Evolutionary conservation across 1,140 invertebrate genomes (phyloP), one percentile per base, ranked within the genome.

Genomic region (Zaprionus kolodkinae): DNA sequence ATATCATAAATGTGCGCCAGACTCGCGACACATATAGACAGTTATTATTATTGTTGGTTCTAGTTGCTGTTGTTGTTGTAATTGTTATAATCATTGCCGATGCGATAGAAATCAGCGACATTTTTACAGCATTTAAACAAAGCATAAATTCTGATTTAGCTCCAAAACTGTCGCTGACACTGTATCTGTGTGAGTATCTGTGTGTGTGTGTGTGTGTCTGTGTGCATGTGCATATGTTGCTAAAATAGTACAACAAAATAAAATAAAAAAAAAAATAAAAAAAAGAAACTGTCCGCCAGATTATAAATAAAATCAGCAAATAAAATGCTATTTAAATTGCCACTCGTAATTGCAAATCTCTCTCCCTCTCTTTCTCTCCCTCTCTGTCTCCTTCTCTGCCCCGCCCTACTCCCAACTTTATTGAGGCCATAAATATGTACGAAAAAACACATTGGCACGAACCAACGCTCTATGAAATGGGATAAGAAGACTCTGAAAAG

Each of bases 101-200:
- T 72, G 78, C 81, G 86, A 85, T 89, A 85, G 62, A 77, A 90
- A 89, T 89, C 85, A 89, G 79, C 78, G 78, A 89, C 86, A 85
- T 90, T 90, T 89, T 89, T 89, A 89, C 81, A 89, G 85, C 81
- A 79, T 89, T 89, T 89, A 90, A 89, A 85, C 85, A 89, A 89
- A 89, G 85, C 86, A 89, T 88, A 88, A 88, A 88, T 88, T 89
- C 74, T 88, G 84, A 88, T 88, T 88, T 89, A 88, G 84, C 73
- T 84, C 56, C 77, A 88, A 88, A 87, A 83, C 84, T 78, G 80
- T 88, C 83, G 80, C 60, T 38, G 67, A 40, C 63, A 68, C 61
- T 71, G 52, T 56, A 5, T 71, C 13, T 57, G 59, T 59, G 15
- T 45, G 50, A 65, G 30, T 68, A 12, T 62, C 2, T 27, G 36